Evolutionary conservation across 2,888 invertebrate species (phyloP), one percentile per base, ranked within the genome.

Genomic region (Apotomis betuletana): DNA sequence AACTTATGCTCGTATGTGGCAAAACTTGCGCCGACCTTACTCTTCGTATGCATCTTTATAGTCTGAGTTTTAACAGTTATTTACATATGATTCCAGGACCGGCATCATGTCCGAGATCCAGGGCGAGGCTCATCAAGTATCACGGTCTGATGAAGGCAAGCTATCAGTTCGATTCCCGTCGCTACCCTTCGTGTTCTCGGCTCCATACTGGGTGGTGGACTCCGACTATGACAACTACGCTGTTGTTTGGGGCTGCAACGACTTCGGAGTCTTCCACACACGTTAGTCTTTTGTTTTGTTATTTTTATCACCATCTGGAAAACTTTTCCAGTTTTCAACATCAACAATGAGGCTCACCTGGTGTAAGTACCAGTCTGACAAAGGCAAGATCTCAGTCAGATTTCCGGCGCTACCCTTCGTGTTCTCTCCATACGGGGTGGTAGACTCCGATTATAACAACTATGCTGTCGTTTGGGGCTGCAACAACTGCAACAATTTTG

Each of bases 211-310:
- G 91, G 94, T 97, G 15, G 91, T 96, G 68, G 96, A 96, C 74
- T 96, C 96, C 0, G 96, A 97, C 86, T 96, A 96, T 81, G 95
- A 95, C 54, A 94, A 87, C 75, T 97, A 95, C 79, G 95, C 96
- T 0, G 95, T 96, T 0, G 93, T 97, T 49, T 96, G 96, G 96
- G 95, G 96, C 75, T 94, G 93, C 77, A 88, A 87, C 59, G 89
- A 90, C 68, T 85, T 94, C 67, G 94, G 94, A 63, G 77, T 95
- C 13, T 86, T 95, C 72, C 94, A 94, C 79, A 90, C 94, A 73
- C 85, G 95, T 95, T 78, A 90, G 91, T 87, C 72, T 59, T 9
- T 46, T 55, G 52, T 49, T 49, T 27, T 52, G 59, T 38, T 1
- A 10, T 13, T 51, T 72, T 58, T 41, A 46, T 5, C 41, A 4